Evolutionary conservation across 2,797 vertebrate species (phyloP), one percentile per base, ranked within the genome.

Genomic region (Gambelia wislizenii): DNA sequence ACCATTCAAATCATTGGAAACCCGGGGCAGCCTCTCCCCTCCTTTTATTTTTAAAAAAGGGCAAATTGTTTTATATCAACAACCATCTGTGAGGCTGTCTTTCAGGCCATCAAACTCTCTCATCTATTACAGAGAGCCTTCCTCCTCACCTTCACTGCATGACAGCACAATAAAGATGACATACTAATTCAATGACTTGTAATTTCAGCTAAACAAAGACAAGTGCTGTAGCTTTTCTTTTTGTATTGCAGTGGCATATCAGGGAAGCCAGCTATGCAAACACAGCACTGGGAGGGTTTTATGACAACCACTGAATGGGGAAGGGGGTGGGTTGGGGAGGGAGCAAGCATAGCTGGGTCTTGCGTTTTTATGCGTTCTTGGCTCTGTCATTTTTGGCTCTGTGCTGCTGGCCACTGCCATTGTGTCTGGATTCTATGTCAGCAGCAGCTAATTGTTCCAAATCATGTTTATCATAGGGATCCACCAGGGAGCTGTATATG

Each of bases 111-210:
- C 97, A 98, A 97, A 97, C 95, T 95, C 96, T 95, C 96, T 97
- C 97, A 97, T 97, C 97, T 96, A 98, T 98, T 97, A 97, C 97
- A 4, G 94, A 92, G 86, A 96, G 94, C 96, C 96, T 96, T 96
- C 96, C 96, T 97, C 97, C 96, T 97, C 96, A 97, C 97, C 97
- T 96, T 96, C 7, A 16, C 95, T 92, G 96, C 94, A 95, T 97
- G 97, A 98, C 97, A 98, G 97, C 82, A 93, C 97, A 96, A 97
- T 98, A 98, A 98, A 98, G 97, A 98, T 97, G 97, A 98, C 97
- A 97, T 97, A 97, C 97, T 98, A 98, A 98, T 98, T 97, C 97
- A 97, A 97, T 96, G 96, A 97, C 97, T 98, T 98, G 97, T 97
- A 97, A 98, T 98, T 98, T 97, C 96, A 96, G 95, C 96, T 97